phyloP scores from a whole-genome alignment of 2,113 vertebrate species.

The Callopanchax toddi region DNA sequence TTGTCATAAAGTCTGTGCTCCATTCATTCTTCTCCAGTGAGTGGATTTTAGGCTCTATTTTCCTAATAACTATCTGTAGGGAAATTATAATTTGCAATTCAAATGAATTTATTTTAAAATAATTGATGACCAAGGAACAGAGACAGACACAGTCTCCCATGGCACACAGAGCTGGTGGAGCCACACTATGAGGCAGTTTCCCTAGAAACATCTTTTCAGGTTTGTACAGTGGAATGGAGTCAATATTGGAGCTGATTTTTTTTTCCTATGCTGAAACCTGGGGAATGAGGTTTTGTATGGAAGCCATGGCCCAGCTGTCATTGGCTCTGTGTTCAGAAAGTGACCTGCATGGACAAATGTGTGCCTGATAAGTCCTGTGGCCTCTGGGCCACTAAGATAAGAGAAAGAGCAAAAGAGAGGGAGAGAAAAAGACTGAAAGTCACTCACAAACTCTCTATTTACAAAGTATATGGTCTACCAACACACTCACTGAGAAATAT shows the following conservation, averaged over 20 bases:
- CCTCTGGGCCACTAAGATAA: conserved; percentile 68
- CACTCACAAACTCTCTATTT: conserved; percentile 28
- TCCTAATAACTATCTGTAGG: no score
- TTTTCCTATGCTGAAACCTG: background rate
- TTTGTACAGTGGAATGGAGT: conserved; percentile 48
- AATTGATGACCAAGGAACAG: no score
- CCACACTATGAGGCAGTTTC: conserved; percentile 14
- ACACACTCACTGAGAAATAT: conserved; percentile 20
- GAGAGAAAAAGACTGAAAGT: conserved; percentile 24
- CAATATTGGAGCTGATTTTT: conserved; percentile 43
- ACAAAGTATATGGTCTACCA: conserved; percentile 10
- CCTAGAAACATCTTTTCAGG: conserved; percentile 41
- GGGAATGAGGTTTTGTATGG: conserved; percentile 24
- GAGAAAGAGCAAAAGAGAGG: conserved; percentile 5
- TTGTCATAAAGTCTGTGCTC: background rate
- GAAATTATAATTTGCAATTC: no score
- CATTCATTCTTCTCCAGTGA: background rate
- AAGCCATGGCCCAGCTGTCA: conserved; percentile 25
- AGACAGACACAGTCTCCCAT: background rate
- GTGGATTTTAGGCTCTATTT: background rate
- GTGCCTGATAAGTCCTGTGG: conserved; percentile 55
- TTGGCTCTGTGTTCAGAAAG: conserved; percentile 13
- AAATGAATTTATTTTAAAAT: no score
- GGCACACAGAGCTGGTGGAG: background rate
- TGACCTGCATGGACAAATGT: conserved; percentile 54